These are phyloP conservation scores for Laspeyria flexula DNA, from an alignment of 2,888 invertebrate species.

Conservation along the genomic window DNA sequence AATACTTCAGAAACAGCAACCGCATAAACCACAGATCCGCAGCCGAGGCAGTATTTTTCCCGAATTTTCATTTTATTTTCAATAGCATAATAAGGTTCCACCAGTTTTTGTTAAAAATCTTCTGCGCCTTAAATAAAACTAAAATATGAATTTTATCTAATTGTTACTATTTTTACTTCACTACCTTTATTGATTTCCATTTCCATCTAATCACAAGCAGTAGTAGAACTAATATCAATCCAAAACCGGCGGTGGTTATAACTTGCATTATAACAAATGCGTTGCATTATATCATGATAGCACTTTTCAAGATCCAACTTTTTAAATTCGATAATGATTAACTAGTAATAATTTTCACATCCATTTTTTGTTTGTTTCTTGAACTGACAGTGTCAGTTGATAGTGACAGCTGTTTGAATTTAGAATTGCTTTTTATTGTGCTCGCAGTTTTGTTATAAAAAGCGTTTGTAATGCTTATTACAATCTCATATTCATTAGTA, in stretches of 20 bases:
- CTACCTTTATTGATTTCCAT: constrained; percentile 57
- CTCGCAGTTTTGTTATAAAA: not conserved
- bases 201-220: constrained; percentile 59
- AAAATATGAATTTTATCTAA: too few relatives aligned
- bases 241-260: constrained; percentile 55
- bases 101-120: too few relatives aligned
- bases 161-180: too few relatives aligned
- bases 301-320: not conserved
- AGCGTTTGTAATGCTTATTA: too few relatives aligned
- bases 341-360: constrained; percentile 14
- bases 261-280: constrained; percentile 53
- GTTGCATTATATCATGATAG: constrained; percentile 46
- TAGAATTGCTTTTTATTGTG: constrained; percentile 39
- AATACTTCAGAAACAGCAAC: too few relatives aligned
- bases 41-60: too few relatives aligned
- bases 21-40: too few relatives aligned
- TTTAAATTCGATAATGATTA: not conserved
- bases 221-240: constrained; percentile 55
- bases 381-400: constrained; percentile 28
- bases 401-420: constrained; percentile 41
- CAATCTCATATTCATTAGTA: too few relatives aligned
- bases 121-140: too few relatives aligned
- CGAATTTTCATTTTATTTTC: too few relatives aligned
- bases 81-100: too few relatives aligned
- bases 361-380: constrained; percentile 27